phyloP scores from a whole-genome alignment of 2,113 vertebrate genomes.

The Entelurus aequoreus region DNA sequence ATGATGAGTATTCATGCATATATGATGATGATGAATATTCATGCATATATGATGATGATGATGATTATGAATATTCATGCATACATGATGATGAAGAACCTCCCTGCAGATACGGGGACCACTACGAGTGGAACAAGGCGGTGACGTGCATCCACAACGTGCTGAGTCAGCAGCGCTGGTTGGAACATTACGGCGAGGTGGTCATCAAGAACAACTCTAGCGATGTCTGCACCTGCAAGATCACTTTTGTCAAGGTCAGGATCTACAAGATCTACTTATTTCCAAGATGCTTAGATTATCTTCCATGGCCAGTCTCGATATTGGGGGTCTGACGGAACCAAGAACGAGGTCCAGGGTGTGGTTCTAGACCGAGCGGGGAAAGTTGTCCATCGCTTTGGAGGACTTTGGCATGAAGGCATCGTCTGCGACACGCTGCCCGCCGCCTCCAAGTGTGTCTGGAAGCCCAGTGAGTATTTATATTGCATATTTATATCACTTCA shows the following conservation, averaged over 20 bases:
- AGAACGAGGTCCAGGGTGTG: slow-evolving; percentile 84
- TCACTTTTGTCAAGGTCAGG: slow-evolving; percentile 86
- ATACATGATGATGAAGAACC: no score
- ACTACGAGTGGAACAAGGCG: slow-evolving; percentile 92
- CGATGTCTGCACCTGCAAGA: slow-evolving; percentile 82
- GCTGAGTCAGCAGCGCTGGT: slow-evolving; percentile 84
- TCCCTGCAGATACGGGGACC: slow-evolving; percentile 78
- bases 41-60: no score
- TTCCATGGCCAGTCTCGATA: slow-evolving; percentile 74
- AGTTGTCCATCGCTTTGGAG: slow-evolving; percentile 83
- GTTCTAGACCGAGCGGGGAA: slow-evolving; percentile 78
- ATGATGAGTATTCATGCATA: no score
- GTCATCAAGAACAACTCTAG: slow-evolving; percentile 80
- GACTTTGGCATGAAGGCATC: slow-evolving; percentile 88
- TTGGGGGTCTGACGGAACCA: slow-evolving; percentile 76
- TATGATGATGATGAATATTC: no score
- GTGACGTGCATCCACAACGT: slow-evolving; percentile 93
- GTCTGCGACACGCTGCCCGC: slow-evolving; percentile 77
- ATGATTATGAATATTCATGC: no score
- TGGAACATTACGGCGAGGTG: slow-evolving; percentile 91
- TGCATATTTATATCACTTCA: no score
- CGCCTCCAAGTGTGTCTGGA: slow-evolving; percentile 83
- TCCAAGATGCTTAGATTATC: no score
- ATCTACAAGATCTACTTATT: no score
- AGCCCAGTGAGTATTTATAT: slow-evolving; percentile 73